Evolutionary conservation across 2,888 invertebrate species (phyloP).

Genomic region (Drosophila kanekoi): DNA sequence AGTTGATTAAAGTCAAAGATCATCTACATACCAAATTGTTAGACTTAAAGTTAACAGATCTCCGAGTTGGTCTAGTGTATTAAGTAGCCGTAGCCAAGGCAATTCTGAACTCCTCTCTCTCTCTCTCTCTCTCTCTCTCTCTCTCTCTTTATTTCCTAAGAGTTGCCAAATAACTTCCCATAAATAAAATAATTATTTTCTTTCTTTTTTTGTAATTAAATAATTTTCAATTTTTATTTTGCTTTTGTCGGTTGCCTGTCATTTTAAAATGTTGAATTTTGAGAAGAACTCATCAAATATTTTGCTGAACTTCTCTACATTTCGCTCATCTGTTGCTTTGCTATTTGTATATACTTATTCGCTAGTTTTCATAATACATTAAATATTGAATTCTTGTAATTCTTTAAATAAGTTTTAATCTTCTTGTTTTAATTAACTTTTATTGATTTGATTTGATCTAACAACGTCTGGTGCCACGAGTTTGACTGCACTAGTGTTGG

Average conservation of each 20-base stretch:
- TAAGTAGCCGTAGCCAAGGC: no score
- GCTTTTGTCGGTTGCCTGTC: slow-evolving; percentile 39
- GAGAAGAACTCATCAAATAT: slow-evolving; percentile 60
- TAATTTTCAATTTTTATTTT: slow-evolving; percentile 52
- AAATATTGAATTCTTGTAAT: slow-evolving; percentile 22
- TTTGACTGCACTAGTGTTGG: slow-evolving; percentile 53
- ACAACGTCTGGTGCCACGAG: slow-evolving; percentile 47
- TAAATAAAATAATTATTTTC: no score
- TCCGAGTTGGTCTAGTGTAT: no score
- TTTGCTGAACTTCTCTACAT: slow-evolving; percentile 19
- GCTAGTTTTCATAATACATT: slow-evolving; percentile 50
- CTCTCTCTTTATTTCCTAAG: no score
- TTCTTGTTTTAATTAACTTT: slow-evolving; percentile 28
- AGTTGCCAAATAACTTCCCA: no score
- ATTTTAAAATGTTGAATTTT: slow-evolving; percentile 53
- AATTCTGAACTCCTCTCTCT: no score
- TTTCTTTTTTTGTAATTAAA: slow-evolving; percentile 49
- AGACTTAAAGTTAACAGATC: no score
- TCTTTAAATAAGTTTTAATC: slow-evolving; percentile 32
- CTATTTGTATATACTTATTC: slow-evolving; percentile 49
- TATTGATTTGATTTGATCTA: slow-evolving; percentile 48
- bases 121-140: no score
- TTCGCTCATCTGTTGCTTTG: slow-evolving; percentile 43
- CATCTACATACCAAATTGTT: no score
- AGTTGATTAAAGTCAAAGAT: no score